phyloP scores from a whole-genome alignment of 1,140 invertebrate species.

The Capitella teleta region DNA sequence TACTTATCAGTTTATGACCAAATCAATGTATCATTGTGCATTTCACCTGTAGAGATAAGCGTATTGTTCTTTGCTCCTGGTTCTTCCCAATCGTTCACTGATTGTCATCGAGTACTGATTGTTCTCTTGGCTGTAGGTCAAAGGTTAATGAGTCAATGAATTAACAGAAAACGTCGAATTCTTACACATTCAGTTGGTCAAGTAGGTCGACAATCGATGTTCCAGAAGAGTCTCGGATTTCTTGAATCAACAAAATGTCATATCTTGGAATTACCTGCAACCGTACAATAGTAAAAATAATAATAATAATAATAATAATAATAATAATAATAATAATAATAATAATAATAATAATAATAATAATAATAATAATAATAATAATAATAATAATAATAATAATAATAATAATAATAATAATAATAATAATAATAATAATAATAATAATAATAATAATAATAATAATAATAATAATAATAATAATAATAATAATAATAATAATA shows the following conservation, averaged over 20 bases:
- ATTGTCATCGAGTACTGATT: background rate
- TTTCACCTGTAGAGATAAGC: constrained; percentile 8
- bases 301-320: too few species aligned
- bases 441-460: too few species aligned
- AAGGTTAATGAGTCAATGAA: background rate
- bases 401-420: too few species aligned
- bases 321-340: too few species aligned
- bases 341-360: too few species aligned
- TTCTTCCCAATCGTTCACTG: constrained; percentile 10
- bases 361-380: too few species aligned
- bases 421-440: too few species aligned
- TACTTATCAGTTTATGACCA: too few species aligned
- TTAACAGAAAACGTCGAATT: background rate
- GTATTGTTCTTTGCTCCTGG: constrained; percentile 10
- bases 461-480: too few species aligned
- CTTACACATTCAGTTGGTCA: background rate
- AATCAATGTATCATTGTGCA: too few species aligned
- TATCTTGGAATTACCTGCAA: constrained; percentile 13
- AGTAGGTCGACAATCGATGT: constrained; percentile 3
- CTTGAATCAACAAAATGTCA: constrained; percentile 13
- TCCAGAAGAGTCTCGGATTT: constrained; percentile 11
- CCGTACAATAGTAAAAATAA: background rate
- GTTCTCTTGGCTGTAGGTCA: background rate
- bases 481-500: too few species aligned
- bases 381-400: too few species aligned